phyloP scores from a whole-genome alignment of 2,113 vertebrate genomes.

The Merops nubicus region DNA sequence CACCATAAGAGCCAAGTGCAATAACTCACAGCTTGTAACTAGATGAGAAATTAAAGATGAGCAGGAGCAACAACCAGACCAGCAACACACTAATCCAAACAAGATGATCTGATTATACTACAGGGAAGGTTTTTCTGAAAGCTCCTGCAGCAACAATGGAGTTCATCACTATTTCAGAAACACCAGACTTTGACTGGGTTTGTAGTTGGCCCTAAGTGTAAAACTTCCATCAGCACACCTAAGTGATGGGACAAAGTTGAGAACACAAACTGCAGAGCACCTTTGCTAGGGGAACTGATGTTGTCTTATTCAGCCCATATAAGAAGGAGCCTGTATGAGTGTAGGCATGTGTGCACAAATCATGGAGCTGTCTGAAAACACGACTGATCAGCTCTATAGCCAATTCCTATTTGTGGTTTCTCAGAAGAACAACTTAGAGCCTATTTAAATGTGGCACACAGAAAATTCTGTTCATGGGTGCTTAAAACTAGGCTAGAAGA shows the following conservation, averaged over 20 bases:
- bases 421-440: not conserved
- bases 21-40: not conserved
- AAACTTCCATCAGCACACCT: not conserved
- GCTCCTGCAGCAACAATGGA: not conserved
- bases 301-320: accelerated
- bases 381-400: not conserved
- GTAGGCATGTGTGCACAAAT: accelerated
- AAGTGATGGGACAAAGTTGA: not conserved
- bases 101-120: not conserved
- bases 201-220: not conserved
- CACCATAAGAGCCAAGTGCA: not conserved
- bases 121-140: not conserved
- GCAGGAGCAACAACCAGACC: not conserved
- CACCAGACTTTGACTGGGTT: not conserved
- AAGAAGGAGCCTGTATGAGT: not conserved
- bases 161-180: not conserved
- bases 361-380: not conserved
- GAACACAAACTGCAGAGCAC: not conserved
- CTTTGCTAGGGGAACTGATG: not conserved
- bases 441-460: not conserved
- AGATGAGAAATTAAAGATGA: not conserved
- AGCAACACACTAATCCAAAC: not conserved
- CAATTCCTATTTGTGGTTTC: not conserved
- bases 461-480: not conserved
- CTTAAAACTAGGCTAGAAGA: not conserved